These are phyloP conservation scores for Hiodon tergisus DNA, from an alignment of 2,113 vertebrate genomes.

Conservation along the genomic window DNA sequence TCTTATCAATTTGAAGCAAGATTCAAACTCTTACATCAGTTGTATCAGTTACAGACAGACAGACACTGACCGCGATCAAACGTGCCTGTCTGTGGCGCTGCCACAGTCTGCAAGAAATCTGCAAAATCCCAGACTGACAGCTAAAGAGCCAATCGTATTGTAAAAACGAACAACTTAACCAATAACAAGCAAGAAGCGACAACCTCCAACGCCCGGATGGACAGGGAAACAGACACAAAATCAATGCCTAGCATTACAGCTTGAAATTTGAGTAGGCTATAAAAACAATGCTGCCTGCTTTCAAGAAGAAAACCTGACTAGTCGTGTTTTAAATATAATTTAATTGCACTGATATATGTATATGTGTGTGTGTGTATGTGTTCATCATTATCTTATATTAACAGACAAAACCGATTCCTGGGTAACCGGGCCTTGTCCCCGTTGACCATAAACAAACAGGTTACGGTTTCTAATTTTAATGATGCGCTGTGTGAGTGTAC, in stretches of 20 bases:
- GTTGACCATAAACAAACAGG: too few species aligned
- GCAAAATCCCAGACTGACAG: constrained; percentile 25
- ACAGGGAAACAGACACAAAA: constrained; percentile 15
- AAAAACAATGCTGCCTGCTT: neutral
- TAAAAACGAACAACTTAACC: neutral
- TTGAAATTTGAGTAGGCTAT: constrained; percentile 16
- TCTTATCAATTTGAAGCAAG: constrained; percentile 7
- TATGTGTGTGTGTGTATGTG: too few species aligned
- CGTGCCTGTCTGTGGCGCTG: constrained; percentile 44
- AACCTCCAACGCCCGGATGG: constrained; percentile 32
- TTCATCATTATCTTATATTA: too few species aligned
- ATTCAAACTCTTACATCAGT: constrained; percentile 20
- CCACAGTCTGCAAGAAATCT: constrained; percentile 46
- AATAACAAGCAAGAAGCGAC: constrained; percentile 27
- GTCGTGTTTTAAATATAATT: neutral
- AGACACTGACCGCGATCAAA: constrained; percentile 1
- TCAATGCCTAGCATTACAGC: constrained; percentile 8
- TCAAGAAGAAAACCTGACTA: neutral
- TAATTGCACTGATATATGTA: too few species aligned
- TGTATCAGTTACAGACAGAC: constrained; percentile 18
- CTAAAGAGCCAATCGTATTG: constrained; percentile 44
- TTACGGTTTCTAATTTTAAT: too few species aligned
- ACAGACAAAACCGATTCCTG: too few species aligned
- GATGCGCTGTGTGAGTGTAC: too few species aligned
- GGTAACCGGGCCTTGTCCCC: too few species aligned